Evolutionary conservation across 2,797 vertebrate genomes (phyloP).

Genomic region (Sparidentex hasta): DNA sequence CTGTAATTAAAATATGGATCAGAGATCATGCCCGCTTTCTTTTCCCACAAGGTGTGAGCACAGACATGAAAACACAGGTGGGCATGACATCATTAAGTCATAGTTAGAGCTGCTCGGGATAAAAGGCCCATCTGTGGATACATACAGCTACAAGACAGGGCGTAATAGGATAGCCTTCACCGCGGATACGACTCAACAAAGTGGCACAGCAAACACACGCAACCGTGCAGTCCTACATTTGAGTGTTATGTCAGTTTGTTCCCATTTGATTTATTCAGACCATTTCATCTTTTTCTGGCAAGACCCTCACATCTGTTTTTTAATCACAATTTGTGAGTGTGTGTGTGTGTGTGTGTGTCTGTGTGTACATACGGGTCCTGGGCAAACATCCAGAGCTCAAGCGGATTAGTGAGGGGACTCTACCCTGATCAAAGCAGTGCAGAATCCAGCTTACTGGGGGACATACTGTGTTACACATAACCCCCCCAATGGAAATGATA

Average conservation of each 20-base stretch:
- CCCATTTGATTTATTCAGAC: slow-evolving; percentile 60
- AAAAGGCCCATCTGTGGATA: slow-evolving; percentile 9
- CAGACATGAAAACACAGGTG: slow-evolving; percentile 40
- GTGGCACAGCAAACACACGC: neutral
- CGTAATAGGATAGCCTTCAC: slow-evolving; percentile 7
- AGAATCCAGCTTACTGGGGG: slow-evolving; percentile 76
- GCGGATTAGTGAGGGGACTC: slow-evolving; percentile 77
- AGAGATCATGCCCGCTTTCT: slow-evolving; percentile 45
- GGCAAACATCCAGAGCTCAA: slow-evolving; percentile 77
- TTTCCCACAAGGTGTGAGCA: slow-evolving; percentile 25
- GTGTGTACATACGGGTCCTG: slow-evolving; percentile 62
- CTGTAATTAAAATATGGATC: slow-evolving; percentile 74
- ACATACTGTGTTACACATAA: slow-evolving; percentile 67
- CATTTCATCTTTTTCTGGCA: slow-evolving; percentile 70
- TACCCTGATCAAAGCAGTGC: slow-evolving; percentile 77
- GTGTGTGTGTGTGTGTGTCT: slow-evolving; percentile 42
- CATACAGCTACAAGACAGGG: neutral
- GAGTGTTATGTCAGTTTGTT: slow-evolving; percentile 56
- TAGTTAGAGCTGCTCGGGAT: slow-evolving; percentile 15
- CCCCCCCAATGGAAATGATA: slow-evolving; percentile 60
- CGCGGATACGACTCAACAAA: slow-evolving; percentile 26
- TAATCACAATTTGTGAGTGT: slow-evolving; percentile 75
- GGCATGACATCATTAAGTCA: slow-evolving; percentile 47
- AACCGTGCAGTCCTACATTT: slow-evolving; percentile 42
- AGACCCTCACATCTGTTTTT: slow-evolving; percentile 73